phyloP scores from a whole-genome alignment of 2,113 vertebrate species.

The Hyperopisus bebe region DNA sequence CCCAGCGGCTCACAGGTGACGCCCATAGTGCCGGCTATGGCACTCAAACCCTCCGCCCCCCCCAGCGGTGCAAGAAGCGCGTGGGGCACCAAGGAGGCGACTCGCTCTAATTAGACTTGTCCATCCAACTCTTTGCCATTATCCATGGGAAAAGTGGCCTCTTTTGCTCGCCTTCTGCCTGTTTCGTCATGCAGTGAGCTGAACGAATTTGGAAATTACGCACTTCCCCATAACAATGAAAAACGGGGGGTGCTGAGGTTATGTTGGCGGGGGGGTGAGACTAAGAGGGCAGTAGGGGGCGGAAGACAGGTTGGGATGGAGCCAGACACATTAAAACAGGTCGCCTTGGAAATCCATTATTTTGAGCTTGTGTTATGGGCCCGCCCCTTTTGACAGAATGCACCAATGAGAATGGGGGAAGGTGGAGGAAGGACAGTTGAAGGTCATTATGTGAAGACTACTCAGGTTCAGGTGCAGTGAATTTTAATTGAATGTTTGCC shows the following conservation, averaged over 20 bases:
- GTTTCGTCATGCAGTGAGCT: not conserved
- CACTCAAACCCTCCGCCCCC: not conserved
- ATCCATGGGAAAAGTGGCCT: not conserved
- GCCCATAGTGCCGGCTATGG: not conserved
- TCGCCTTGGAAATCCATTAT: not conserved
- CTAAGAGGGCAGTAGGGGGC: not conserved
- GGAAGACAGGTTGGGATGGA: not conserved
- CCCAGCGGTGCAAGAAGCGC: not conserved
- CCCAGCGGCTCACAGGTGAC: not conserved
- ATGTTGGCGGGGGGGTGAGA: not conserved
- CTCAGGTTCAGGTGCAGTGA: not conserved
- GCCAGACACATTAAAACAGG: not conserved
- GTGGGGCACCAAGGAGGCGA: not conserved
- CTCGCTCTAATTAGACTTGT: not conserved
- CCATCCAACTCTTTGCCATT: not conserved
- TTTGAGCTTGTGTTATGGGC: not conserved
- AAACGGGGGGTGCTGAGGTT: not conserved
- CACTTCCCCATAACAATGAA: not conserved
- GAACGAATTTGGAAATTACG: not conserved
- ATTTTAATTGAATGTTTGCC: not conserved
- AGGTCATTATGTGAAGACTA: not conserved
- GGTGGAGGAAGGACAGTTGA: not conserved
- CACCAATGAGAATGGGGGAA: not conserved
- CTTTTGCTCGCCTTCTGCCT: not conserved
- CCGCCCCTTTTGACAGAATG: not conserved